Evolutionary conservation across 2,888 invertebrate genomes (phyloP).

Genomic region (Agrenia bidenticulata): DNA sequence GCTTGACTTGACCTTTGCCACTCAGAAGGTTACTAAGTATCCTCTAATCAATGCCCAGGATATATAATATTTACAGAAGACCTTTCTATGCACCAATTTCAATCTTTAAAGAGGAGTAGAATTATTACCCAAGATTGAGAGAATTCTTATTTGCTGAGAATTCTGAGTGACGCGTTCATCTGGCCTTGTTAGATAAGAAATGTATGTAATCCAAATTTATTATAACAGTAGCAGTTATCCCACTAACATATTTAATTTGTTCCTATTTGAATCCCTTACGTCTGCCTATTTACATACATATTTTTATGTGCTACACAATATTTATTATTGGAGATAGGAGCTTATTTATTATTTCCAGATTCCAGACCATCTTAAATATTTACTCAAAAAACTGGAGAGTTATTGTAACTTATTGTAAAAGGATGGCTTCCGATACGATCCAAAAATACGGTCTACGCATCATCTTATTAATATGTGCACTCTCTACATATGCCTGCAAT

Average conservation of each 20-base stretch:
- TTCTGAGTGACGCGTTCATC: background rate
- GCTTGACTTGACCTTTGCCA: background rate
- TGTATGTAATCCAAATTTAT: background rate
- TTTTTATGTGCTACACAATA: too few species aligned
- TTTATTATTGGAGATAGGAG: too few species aligned
- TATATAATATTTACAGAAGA: background rate
- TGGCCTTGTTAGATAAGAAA: conserved; percentile 10
- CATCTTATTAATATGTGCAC: too few species aligned
- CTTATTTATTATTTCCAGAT: too few species aligned
- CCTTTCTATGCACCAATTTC: background rate
- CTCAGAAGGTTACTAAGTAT: background rate
- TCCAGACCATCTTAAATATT: too few species aligned
- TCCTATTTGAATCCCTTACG: background rate
- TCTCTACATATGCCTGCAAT: too few species aligned
- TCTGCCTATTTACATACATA: too few species aligned
- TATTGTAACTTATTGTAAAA: background rate
- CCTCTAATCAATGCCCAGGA: background rate
- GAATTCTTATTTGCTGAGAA: background rate
- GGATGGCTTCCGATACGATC: too few species aligned
- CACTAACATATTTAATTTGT: conserved; percentile 2
- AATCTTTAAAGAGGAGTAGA: background rate
- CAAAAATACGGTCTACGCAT: too few species aligned
- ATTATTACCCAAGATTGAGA: background rate
- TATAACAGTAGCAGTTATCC: background rate
- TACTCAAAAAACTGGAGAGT: too few species aligned